Base-by-base conservation (phyloP, 2,113 vertebrate species). In the Oreochromis spilurus region DNA sequence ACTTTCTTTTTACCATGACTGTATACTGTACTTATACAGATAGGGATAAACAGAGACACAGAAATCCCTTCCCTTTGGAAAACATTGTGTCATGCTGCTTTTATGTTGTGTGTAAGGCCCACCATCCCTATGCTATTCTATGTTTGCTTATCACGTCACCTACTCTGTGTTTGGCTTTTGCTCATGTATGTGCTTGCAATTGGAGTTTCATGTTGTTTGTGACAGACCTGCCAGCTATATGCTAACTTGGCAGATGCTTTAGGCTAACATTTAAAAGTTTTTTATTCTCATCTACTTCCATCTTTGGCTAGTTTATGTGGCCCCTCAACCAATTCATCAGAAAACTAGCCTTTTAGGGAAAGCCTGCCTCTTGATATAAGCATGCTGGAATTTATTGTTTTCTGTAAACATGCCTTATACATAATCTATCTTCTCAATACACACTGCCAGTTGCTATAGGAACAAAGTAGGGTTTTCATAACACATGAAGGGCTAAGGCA, bases 311-410 rank as follows among this genome's bases (percentile, higher is more conserved):
- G 80, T 92, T 88, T 84, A 53, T 8, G 55, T 57, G 57, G 81
- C 81, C 81, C 90, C 62, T 54, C 45, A 57, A 91, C 67, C 45
- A 38, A 26, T 87, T 89, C 54, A 65, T 89, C 80, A 87, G 62
- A 84, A 55, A 65, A 45, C 40, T 67, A 79, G 84, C 43, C 77
- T 85, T 70, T 62, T 43, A 79, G 6, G 53, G 82, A 70, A 82
- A 87, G 78, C 29, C 62, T 78, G 79, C 81, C 52, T 83, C 79
- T 95, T 94, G 90, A 94, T 94, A 88, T 91, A 93, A 95, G 83
- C 87, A 80, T 79, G 24, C 72, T 89, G 93, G 94, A 96, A 95
- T 96, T 93, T 94, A 94, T 95, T 96, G 93, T 95, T 96, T 95
- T 95, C 70, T 82, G 92, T 93, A 94, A 96, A 95, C 93, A 94